phyloP scores from a whole-genome alignment of 2,888 invertebrate genomes.

The Cacoxenus indagator region DNA sequence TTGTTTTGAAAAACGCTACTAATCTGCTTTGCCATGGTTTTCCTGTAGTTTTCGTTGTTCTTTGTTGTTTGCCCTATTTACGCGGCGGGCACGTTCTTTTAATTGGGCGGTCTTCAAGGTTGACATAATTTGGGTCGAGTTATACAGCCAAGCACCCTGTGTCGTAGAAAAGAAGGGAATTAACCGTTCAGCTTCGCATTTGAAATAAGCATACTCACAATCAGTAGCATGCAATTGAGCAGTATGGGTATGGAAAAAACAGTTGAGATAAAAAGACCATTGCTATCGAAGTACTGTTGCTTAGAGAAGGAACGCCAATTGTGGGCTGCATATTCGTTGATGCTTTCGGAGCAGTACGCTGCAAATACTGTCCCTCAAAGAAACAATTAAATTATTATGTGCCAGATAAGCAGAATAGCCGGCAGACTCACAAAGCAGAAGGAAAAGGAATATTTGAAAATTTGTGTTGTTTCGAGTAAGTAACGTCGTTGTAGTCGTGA shows the following conservation, averaged over 20 bases:
- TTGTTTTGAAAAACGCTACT: background rate
- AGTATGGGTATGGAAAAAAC: slow-evolving; percentile 94
- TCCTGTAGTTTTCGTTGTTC: background rate
- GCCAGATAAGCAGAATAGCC: background rate
- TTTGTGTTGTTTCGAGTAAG: slow-evolving; percentile 88
- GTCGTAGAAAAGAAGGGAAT: background rate
- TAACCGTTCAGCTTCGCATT: too few relatives aligned
- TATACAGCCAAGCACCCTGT: slow-evolving; percentile 91
- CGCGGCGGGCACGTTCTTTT: slow-evolving; percentile 77
- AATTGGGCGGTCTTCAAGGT: slow-evolving; percentile 86
- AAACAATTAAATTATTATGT: slow-evolving; percentile 29
- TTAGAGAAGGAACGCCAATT: slow-evolving; percentile 90
- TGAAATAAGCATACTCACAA: slow-evolving; percentile 81
- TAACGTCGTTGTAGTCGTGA: slow-evolving; percentile 83
- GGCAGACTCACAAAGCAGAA: slow-evolving; percentile 83
- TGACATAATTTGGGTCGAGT: slow-evolving; percentile 89
- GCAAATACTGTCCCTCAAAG: slow-evolving; percentile 86
- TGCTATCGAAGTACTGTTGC: slow-evolving; percentile 95
- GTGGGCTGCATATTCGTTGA: slow-evolving; percentile 89
- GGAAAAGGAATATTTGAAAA: slow-evolving; percentile 87
- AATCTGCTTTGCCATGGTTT: slow-evolving; percentile 3
- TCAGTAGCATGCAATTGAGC: slow-evolving; percentile 92
- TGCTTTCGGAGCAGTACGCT: slow-evolving; percentile 91
- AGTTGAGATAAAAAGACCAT: slow-evolving; percentile 92
- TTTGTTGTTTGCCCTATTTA: slow-evolving; percentile 42